Evolutionary conservation across 2,113 vertebrate species (phyloP), one percentile per base, ranked within the genome.

Genomic region (Oxyura jamaicensis): DNA sequence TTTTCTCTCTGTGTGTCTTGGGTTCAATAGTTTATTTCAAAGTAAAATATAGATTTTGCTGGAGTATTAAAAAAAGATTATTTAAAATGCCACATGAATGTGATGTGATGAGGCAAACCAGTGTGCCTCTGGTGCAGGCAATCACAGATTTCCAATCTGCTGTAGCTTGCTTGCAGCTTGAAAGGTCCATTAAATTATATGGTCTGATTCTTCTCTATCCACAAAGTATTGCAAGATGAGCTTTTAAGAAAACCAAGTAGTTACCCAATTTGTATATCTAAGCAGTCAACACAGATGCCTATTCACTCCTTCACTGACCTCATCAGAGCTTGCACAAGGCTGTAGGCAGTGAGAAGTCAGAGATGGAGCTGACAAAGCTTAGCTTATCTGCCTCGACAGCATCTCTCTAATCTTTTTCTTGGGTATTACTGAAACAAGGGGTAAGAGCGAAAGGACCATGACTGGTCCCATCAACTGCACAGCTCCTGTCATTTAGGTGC

Each of bases 321-420:
- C 53, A 58, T 7, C 1, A 85, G 44, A 68, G 60, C 17, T 79
- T 42, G 19, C 20, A 72, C 13, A 42, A 53, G 8, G n/a, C 28
- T 46, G 20, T 3, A 67, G 23, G 23, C 31, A 69, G 31, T 44
- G 4, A 6, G 10, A 18, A 63, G 36, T 19, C 50, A 44, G 9
- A 58, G 36, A 21, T 56, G 13, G 28, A 93, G 15, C 8, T 6
- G 0, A 36, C 10, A 35, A 35, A 10, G 3, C 44, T 67, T 56
- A 39, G 7, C 16, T 82, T 8, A 39, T 52, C 14, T 31, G 10
- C 13, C 21, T 83, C 0, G 0, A 42, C 3, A 60, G 3, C 9
- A 79, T 17, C 53, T 59, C 25, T 50, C n/a, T 25, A 8, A 9
- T 3, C 73, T 23, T 21, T 28, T 19, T 17, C 33, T 6, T 4